Base-by-base conservation (phyloP, 2,888 invertebrate genomes). In the Acanthosepion lycidas region DNA sequence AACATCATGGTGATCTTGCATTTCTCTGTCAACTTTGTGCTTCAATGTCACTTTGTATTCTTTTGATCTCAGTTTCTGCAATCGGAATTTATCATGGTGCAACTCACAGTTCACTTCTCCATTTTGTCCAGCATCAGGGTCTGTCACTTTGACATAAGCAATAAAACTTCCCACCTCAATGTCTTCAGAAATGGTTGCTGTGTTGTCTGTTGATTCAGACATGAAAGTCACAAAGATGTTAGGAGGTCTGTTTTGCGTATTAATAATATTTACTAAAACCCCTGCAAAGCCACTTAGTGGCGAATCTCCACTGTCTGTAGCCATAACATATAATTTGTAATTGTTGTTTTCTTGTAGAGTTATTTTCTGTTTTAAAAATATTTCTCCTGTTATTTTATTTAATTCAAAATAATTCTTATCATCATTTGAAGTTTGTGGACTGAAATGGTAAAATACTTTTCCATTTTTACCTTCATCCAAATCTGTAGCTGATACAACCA, bases 1-100 rank as follows among this genome's bases (percentile, higher is more conserved):
- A 53, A 93, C 51, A 53, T 93, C 53, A 93, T 93, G 49, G 93
- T 53, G 49, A 9, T 26, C 93, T 53, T 93, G 49, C n/a, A 33
- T 49, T 93, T 93, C 93, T n/a, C 93, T 49, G 93, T 93, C 93
- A 53, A 93, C n/a, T 93, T 49, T 49, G 49, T 93, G 49, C 53
- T 93, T 93, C 49, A 93, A n/a, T 49, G n/a, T 93, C n/a, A 93
- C 53, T 93, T 93, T 93, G 53, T 93, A 93, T 93, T 93, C 53
- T 93, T 93, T 93, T n/a, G 49, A n/a, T 53, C 93, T 53, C 18
- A 49, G 51, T 18, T 93, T 93, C 5, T 93, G 93, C 18, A 93
- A 49, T 12, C 53, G 49, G 26, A 93, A 93, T 48, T 53, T 93
- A n/a, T 93, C n/a, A 49, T 93, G 26, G 53, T 53, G 93, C 28